Conservation (phyloP, 2,797 vertebrate species). For the Margarornis squamiger region DNA sequence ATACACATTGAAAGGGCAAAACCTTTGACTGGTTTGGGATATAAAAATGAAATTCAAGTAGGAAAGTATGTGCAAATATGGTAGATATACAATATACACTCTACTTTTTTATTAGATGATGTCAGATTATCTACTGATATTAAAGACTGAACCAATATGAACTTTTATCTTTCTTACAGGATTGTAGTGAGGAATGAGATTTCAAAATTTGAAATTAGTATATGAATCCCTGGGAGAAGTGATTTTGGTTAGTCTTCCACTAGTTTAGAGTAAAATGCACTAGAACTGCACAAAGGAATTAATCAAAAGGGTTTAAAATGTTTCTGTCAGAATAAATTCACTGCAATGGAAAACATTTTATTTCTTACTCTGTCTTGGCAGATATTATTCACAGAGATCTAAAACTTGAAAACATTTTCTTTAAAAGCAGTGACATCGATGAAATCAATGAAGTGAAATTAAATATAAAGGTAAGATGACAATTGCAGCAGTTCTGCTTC, state of each 20-base stretch:
- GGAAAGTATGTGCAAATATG: background rate
- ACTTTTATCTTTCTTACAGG: background rate
- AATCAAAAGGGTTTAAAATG: constrained; percentile 21
- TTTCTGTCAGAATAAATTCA: constrained; percentile 54
- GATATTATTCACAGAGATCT: constrained; percentile 87
- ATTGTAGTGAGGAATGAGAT: background rate
- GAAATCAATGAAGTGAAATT: constrained; percentile 78
- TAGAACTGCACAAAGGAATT: constrained; percentile 7
- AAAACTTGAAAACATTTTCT: constrained; percentile 92
- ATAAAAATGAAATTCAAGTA: background rate
- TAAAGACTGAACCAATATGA: background rate
- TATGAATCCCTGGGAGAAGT: background rate
- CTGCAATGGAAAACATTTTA: constrained; percentile 20
- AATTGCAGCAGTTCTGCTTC: constrained; percentile 14
- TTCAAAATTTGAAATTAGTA: background rate
- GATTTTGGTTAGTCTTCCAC: background rate
- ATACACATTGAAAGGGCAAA: background rate
- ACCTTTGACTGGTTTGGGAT: background rate
- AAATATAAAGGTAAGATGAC: constrained; percentile 86
- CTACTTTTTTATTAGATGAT: background rate
- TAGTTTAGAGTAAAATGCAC: background rate
- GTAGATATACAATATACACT: background rate
- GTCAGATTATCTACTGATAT: background rate
- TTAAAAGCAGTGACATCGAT: constrained; percentile 82
- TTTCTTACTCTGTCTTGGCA: constrained; percentile 71